phyloP scores from a whole-genome alignment of 2,797 vertebrate species.

The Sebastes trivittatus region DNA sequence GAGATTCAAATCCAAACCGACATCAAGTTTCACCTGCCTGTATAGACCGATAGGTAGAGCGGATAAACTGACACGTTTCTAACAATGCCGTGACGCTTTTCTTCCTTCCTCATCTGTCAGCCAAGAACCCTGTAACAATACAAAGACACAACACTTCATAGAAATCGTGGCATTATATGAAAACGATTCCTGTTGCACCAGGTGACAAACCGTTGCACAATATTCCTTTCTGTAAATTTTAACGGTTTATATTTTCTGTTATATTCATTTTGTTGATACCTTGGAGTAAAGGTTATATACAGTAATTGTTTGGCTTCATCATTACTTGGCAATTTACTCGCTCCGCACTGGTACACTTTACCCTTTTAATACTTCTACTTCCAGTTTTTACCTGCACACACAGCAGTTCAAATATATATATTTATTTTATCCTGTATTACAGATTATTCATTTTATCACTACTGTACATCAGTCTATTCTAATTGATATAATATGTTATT shows the following conservation, averaged over 20 bases:
- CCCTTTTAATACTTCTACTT: neutral
- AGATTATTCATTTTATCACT: neutral
- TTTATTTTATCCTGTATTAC: neutral
- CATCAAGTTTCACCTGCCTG: conserved; percentile 56
- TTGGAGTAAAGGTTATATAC: neutral
- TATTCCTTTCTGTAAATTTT: neutral
- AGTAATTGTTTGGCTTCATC: neutral
- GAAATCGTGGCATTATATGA: neutral
- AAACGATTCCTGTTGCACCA: neutral
- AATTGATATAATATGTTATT: no score
- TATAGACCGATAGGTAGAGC: neutral
- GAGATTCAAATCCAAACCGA: conserved; percentile 71
- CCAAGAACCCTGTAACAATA: neutral
- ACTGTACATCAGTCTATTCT: neutral
- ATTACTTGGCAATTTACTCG: neutral
- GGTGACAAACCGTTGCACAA: neutral
- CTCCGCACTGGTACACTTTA: neutral
- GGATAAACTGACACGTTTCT: conserved; percentile 30
- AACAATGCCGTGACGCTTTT: conserved; percentile 23
- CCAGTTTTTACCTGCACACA: neutral
- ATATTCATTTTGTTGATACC: neutral
- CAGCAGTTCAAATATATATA: neutral
- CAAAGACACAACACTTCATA: neutral
- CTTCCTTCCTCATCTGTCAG: conserved; percentile 10
- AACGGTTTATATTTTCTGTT: neutral